These are phyloP conservation scores for Tipula vernalis DNA, from an alignment of 2,888 invertebrate species.

Conservation along the genomic window DNA sequence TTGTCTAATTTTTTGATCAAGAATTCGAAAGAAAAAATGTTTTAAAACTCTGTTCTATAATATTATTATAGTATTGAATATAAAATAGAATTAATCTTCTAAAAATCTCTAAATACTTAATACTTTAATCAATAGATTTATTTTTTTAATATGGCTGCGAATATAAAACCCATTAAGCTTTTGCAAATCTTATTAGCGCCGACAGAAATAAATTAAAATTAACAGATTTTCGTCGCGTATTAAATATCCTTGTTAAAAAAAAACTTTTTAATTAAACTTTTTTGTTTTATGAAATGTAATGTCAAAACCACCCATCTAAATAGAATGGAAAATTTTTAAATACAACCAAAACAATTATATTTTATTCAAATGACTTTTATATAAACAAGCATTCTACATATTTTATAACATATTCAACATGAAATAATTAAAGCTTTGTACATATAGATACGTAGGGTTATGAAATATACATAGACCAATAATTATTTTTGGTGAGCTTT, in stretches of 20 bases:
- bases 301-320: not conserved
- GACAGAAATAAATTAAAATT: not conserved
- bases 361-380: not conserved
- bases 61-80: no score
- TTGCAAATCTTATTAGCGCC: not conserved
- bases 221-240: not conserved
- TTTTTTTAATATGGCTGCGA: not conserved
- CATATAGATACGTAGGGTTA: no score
- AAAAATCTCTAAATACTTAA: not conserved
- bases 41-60: no score
- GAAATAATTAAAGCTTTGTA: not conserved
- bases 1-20: no score
- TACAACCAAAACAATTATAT: not conserved
- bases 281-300: not conserved
- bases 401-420: not conserved
- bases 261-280: not conserved
- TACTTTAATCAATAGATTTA: not conserved
- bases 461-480: not conserved
- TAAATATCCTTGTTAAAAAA: not conserved
- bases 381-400: not conserved
- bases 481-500: not conserved
- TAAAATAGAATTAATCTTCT: no score
- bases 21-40: no score
- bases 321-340: not conserved
- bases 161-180: not conserved